Conservation (phyloP, 2,113 vertebrate species). For the Sapajus apella region DNA sequence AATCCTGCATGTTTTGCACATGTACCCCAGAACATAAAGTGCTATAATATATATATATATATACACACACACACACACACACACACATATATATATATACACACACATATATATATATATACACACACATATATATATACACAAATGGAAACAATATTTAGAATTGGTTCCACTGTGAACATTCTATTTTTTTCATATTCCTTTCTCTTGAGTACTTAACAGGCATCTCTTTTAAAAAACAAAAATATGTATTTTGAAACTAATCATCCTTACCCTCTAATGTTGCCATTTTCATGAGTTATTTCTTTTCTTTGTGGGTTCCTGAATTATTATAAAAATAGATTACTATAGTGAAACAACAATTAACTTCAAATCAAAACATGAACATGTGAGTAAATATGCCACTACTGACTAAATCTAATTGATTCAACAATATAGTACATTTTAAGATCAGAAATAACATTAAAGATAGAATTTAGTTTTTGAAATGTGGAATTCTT, state of each 20-base stretch:
- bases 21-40: too few relatives aligned
- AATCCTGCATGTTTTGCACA: too few relatives aligned
- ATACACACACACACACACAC: too few relatives aligned
- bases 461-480: background rate
- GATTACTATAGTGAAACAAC: background rate
- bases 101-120: too few relatives aligned
- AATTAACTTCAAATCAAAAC: constrained; percentile 45
- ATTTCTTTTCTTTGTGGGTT: constrained; percentile 30
- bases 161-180: background rate
- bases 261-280: background rate
- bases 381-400: background rate
- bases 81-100: too few relatives aligned
- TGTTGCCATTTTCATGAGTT: constrained; percentile 17
- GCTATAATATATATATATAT: too few relatives aligned
- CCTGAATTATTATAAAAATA: constrained; percentile 21
- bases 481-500: background rate
- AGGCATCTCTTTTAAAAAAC: background rate
- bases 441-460: background rate
- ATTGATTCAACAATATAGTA: background rate
- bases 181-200: background rate
- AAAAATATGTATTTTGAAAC: constrained; percentile 35
- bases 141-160: constrained; percentile 12
- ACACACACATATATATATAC: too few relatives aligned
- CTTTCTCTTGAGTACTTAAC: background rate
- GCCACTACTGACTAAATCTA: background rate